These are phyloP conservation scores for Drosophila subquinaria DNA, from an alignment of 2,888 invertebrate species.

Conservation along the genomic window DNA sequence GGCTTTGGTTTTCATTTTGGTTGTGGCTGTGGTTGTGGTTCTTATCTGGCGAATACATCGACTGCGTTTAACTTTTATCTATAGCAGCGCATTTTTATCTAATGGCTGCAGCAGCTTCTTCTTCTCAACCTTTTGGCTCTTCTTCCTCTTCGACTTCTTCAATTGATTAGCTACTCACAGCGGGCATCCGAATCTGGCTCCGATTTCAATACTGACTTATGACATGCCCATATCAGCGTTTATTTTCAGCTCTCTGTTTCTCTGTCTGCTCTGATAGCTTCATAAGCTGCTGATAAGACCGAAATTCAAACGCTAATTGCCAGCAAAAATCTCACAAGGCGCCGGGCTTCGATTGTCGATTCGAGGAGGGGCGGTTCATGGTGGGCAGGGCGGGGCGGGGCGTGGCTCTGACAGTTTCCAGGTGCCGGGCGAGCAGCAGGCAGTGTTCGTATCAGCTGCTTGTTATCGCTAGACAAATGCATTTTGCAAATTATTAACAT, in stretches of 20 bases:
- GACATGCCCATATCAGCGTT: slow-evolving; percentile 58
- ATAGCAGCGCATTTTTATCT: slow-evolving; percentile 71
- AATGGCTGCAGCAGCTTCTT: slow-evolving; percentile 66
- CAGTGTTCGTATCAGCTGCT: slow-evolving; percentile 65
- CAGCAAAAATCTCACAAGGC: slow-evolving; percentile 34
- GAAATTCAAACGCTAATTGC: slow-evolving; percentile 68
- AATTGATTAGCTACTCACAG: slow-evolving; percentile 68
- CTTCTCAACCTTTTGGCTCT: background rate
- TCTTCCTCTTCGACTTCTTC: slow-evolving; percentile 16
- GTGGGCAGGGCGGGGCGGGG: background rate
- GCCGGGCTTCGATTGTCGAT: slow-evolving; percentile 16
- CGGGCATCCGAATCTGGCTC: slow-evolving; percentile 51
- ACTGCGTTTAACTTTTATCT: slow-evolving; percentile 71
- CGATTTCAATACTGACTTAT: slow-evolving; percentile 75
- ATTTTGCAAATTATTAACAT: slow-evolving; percentile 83
- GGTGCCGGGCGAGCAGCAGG: slow-evolving; percentile 41
- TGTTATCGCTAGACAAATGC: slow-evolving; percentile 82
- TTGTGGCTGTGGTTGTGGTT: slow-evolving; percentile 30
- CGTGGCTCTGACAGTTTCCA: slow-evolving; percentile 48
- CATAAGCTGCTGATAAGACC: slow-evolving; percentile 71
- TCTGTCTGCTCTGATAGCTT: slow-evolving; percentile 62
- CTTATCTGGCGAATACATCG: slow-evolving; percentile 73
- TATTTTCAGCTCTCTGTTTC: slow-evolving; percentile 7
- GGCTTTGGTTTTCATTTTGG: slow-evolving; percentile 9
- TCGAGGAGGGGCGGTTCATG: background rate